Evolutionary conservation across 2,113 vertebrate species (phyloP).

Genomic region (Thinocorus orbignyianus): DNA sequence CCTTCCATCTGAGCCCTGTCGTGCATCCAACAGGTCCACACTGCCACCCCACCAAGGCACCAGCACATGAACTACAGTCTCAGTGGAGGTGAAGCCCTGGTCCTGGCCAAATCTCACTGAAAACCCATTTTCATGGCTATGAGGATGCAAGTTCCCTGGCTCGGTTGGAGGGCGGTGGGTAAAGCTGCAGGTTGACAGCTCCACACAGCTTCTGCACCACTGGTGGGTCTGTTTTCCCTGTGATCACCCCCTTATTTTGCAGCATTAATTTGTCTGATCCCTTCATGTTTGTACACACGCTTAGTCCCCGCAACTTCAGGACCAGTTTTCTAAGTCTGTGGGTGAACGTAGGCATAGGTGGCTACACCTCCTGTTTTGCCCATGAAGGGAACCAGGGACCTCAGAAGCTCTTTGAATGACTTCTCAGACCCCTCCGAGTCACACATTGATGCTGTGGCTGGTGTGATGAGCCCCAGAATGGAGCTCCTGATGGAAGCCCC

Average conservation of each 20-base stretch:
- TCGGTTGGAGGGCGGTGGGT: rapidly evolving
- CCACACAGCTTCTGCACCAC: neutral
- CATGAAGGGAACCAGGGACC: neutral
- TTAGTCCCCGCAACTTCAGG: rapidly evolving
- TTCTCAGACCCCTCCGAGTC: neutral
- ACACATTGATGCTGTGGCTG: rapidly evolving
- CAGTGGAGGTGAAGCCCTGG: neutral
- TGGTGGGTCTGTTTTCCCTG: rapidly evolving
- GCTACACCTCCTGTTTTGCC: neutral
- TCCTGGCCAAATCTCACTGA: neutral
- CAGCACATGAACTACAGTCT: rapidly evolving
- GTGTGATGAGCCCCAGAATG: neutral
- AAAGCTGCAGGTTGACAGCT: rapidly evolving
- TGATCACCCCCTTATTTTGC: rapidly evolving
- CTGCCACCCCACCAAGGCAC: rapidly evolving
- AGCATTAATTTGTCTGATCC: neutral
- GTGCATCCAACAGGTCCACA: rapidly evolving
- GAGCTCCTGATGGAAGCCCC: neutral
- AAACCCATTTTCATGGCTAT: rapidly evolving
- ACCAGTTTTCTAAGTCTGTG: rapidly evolving
- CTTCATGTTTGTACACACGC: rapidly evolving
- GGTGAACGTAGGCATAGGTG: rapidly evolving
- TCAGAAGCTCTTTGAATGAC: rapidly evolving
- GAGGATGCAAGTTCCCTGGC: rapidly evolving
- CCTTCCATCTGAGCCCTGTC: neutral